phyloP scores from a whole-genome alignment of 2,113 vertebrate genomes.

The Uropsilus gracilis region DNA sequence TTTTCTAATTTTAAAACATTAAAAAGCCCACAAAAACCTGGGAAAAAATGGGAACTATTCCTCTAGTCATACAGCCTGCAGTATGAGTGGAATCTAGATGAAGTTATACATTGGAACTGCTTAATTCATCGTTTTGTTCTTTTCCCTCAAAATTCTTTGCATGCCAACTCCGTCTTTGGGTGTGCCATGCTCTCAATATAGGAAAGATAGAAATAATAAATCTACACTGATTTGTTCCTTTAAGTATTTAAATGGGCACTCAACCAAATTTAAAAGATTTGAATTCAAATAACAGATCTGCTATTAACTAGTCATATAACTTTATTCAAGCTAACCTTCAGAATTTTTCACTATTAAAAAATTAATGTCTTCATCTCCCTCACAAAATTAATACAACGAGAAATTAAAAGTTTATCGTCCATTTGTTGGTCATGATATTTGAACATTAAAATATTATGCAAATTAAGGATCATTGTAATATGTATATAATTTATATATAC shows the following conservation, averaged over 20 bases:
- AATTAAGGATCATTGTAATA: not conserved
- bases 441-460: not conserved
- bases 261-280: not conserved
- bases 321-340: not conserved
- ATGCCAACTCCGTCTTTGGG: not conserved
- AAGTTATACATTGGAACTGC: not conserved
- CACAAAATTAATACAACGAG: not conserved
- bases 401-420: not conserved
- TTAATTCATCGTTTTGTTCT: not conserved
- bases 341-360: not conserved
- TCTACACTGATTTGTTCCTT: not conserved
- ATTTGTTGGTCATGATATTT: not conserved
- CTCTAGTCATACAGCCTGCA: not conserved
- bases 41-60: not conserved
- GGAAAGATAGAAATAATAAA: not conserved
- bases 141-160: not conserved
- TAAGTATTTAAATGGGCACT: not conserved
- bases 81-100: not conserved
- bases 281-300: not conserved
- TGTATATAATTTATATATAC: not conserved
- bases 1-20: not conserved
- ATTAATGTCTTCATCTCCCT: not conserved
- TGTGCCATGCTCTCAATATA: not conserved
- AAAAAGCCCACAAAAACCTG: not conserved
- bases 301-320: not conserved